Base-by-base conservation (phyloP, 2,113 vertebrate genomes). In the Corythaeola cristata region DNA sequence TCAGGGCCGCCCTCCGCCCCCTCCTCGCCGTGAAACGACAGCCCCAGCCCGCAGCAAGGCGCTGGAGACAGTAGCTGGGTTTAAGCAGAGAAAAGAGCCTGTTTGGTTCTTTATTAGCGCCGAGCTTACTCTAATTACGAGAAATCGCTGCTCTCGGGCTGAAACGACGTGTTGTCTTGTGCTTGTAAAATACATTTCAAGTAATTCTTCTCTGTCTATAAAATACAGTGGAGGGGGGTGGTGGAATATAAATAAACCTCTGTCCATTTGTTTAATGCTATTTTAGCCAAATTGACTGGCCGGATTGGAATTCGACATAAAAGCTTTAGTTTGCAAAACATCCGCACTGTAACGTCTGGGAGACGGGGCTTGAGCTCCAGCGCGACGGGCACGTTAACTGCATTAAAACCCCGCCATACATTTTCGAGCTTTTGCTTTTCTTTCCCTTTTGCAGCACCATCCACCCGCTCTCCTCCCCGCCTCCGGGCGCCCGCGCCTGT, bases 281-380 rank as follows among this genome's bases (percentile, higher is more conserved):
- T 95, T 97, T 96, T 96, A 94, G 95, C 97, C 95, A 95, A 96
- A 96, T 97, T 97, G 96, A 96, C 92, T 88, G 87, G 81, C 91
- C 89, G 96, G 94, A 95, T 96, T 96, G 89, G 95, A 96, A 96
- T 94, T 89, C 90, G 89, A 95, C 95, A 95, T 93, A 94, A 94
- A 93, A 96, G 96, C 90, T 92, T 96, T 80, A 93, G 93, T 96
- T 97, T 91, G 85, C 94, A 95, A 94, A 96, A 93, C 95, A 96
- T 97, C 96, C 93, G 91, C 96, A 79, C 84, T 56, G 77, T 15
- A 96, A 87, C 95, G 96, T 94, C 95, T 95, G 39, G 80, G 93
- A 97, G 94, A 81, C 94, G 11, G 80, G 94, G 91, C 63, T 96
- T 7, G 63, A 94, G 94, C 79, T 95, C 55, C 95, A 95, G 85